Evolutionary conservation across 2,888 invertebrate species (phyloP), one percentile per base, ranked within the genome.

Genomic region (Epiblema foenella): DNA sequence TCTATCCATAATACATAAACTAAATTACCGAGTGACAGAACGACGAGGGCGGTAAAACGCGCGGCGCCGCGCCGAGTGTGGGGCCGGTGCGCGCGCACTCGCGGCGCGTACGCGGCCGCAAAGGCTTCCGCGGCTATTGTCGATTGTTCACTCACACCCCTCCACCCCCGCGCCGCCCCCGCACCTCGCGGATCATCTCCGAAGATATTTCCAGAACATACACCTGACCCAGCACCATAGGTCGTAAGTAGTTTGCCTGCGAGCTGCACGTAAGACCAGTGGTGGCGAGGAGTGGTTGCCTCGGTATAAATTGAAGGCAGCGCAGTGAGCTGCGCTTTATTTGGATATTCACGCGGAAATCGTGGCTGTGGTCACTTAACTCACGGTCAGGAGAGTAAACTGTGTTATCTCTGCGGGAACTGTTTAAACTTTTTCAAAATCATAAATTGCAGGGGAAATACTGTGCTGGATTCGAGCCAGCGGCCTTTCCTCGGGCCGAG

Each of bases 111-210:
- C 39, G 64, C 64, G 69, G 64, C 58, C 37, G 46, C 42, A 58
- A 64, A 65, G 65, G 59, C 66, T 56, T 68, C 65, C 64, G 74
- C 80, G 75, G 78, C 80, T 83, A 85, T 87, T 85, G 86, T 84
- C 85, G 83, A 87, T 87, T 86, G 85, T 86, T 83, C 80, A 82
- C 83, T 83, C 81, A 79, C 81, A 80, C 75, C 75, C 63, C 66
- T 29, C 37, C 24, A 62, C 9, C 49, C 83, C 83, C 82, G 78
- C 80, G 78, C 74, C 75, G 39, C 59, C 39, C 24, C 39, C 12
- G n/a, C 46, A 46, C 46, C 46, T 46, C 46, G 20, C 56, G 70
- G 65, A 70, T 70, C 70, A 70, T 69, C 57, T 62, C 68, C 46
- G 62, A 46, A 64, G 64, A 64, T 64, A 64, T 64, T 39, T 64